Evolutionary conservation across 2,888 invertebrate genomes (phyloP).

Genomic region (Proisotoma minuta): DNA sequence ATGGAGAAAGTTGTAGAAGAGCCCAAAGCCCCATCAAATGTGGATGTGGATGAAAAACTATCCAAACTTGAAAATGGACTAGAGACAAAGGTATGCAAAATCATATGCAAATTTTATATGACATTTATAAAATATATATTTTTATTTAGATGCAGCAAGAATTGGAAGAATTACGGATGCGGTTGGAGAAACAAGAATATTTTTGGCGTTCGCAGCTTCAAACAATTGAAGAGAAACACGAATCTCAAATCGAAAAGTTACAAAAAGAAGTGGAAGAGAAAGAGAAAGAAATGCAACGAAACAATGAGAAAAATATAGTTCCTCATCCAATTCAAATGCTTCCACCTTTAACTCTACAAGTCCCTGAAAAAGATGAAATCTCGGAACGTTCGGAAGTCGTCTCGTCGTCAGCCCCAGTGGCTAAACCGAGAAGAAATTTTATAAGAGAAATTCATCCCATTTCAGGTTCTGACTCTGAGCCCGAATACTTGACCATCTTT

Average conservation of each 20-base stretch:
- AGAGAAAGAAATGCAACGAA: too few species aligned
- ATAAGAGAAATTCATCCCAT: neutral
- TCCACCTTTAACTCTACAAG: too few species aligned
- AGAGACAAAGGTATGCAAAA: too few species aligned
- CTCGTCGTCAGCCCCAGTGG: too few species aligned
- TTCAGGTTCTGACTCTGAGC: constrained; percentile 8
- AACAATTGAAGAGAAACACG: neutral
- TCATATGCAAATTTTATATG: too few species aligned
- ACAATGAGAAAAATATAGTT: too few species aligned
- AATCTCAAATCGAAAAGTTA: neutral
- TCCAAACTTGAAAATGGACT: neutral
- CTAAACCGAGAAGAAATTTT: neutral
- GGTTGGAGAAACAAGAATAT: neutral
- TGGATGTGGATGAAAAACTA: neutral
- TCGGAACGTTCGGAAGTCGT: too few species aligned
- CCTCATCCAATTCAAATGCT: too few species aligned
- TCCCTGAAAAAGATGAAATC: too few species aligned
- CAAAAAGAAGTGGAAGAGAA: neutral
- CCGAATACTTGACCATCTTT: constrained; percentile 25
- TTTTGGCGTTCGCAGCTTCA: constrained; percentile 1
- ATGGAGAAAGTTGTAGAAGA: constrained; percentile 13
- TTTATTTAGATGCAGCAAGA: neutral
- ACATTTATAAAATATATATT: too few species aligned
- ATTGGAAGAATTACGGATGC: neutral
- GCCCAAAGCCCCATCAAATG: neutral